Evolutionary conservation across 2,113 vertebrate species (phyloP), one percentile per base, ranked within the genome.

Genomic region (Malurus alboscapulatus): DNA sequence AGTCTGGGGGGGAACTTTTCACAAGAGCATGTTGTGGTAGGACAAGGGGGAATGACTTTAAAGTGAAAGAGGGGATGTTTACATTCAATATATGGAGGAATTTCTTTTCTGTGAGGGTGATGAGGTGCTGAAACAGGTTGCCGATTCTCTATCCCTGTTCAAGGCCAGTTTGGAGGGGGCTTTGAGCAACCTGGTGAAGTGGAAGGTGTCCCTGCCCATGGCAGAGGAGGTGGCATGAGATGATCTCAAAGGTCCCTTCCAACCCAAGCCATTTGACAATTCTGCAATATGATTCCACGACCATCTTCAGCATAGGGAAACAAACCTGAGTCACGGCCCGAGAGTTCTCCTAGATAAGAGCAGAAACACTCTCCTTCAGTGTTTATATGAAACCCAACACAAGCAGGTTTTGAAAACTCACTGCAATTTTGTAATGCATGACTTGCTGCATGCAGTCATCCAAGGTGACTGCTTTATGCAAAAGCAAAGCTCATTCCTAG

Each of bases 401-500:
- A 21, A 53, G 71, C 6, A 45, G 38, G 27, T 50, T 95, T 63
- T 79, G 29, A 84, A 76, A 96, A 85, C 27, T 71, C 84, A 42
- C 45, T 50, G 67, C 66, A 73, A 26, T 92, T 82, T 62, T 84
- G 61, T 68, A 59, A 57, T 32, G 91, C 88, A 68, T 47, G 81
- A 81, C 84, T 94, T 87, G 66, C 87, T 66, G 77, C 73, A 92
- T 14, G 8, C 73, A 85, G 94, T 86, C 87, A 89, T 59, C n/a
- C 93, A 90, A 88, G 87, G 82, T 77, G 84, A 94, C 51, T 87
- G 78, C 72, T 85, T 93, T 80, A 85, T 55, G 53, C 79, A 90
- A 92, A 92, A 90, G 77, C 62, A 90, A 88, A 95, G 61, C 68
- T 91, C 55, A 16, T 74, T 91, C 87, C 84, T 92, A 79, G 55